Base-by-base conservation (phyloP, 1,140 invertebrate species). In the Sarcophaga bullata region DNA sequence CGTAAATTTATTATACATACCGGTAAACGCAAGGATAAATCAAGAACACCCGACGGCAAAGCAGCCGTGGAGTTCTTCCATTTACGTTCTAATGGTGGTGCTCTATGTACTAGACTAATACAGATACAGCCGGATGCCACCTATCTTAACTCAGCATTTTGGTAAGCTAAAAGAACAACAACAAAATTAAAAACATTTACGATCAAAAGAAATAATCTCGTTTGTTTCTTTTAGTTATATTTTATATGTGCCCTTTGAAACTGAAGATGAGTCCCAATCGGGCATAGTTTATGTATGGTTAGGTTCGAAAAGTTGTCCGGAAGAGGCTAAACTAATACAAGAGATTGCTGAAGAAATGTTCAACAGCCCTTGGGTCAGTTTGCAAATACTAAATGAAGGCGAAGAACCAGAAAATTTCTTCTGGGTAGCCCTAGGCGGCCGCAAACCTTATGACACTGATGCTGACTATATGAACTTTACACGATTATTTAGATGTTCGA, bases 391-490 rank as follows among this genome's bases (percentile, higher is more conserved):
- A 73, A 96, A 95, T 85, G 98, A 99, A 93, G 98, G 98, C 49
- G 97, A 98, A 89, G 99, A 99, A 91, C 98, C 98, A 5, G 97
- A 99, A 87, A 99, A 99, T 88, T 99, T 99, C 92, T 99, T 99
- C 90, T 99, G 98, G 98, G 94, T 98, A 72, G 97, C 94, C 37
- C 91, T 99, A 11, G 97, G 97, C 81, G 98, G 97, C 0, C 95
- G 95, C 84, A 99, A 98, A 90, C 93, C 95, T 0, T 99, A 99
- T 90, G 98, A 99, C 37, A 93, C 93, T 78, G 94, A 97, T 90
- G 97, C 97, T 0, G 95, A 96, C 80, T 99, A 96, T 87, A 98
- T 99, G 95, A 94, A 97, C 85, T 96, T 96, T 90, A 98, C 97
- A 4, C 92, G 99, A 83, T 92, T 99, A 9, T 99, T 99, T 91